A percentile compares a stretch with the other conserved stretches of the same genome.
Evolutionary conservation across 1,140 invertebrate genomes (phyloP).

Genomic region (Cydia fagiglandana): DNA sequence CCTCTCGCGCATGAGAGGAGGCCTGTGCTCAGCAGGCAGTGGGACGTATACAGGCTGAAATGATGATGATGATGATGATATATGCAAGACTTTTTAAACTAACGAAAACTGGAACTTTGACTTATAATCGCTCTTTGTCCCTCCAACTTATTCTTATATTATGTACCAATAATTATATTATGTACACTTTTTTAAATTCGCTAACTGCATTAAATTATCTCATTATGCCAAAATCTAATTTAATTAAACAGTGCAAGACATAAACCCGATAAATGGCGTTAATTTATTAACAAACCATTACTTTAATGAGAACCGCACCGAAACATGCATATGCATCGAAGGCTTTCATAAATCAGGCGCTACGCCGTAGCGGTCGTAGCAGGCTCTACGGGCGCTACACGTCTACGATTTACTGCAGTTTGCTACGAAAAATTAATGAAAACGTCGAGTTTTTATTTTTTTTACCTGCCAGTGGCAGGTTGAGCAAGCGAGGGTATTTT

Average conservation of each 20-base stretch:
- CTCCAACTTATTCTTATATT: too few relatives aligned
- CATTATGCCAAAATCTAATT: neutral
- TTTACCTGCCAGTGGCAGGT: neutral
- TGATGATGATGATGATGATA: too few relatives aligned
- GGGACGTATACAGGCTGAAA: too few relatives aligned
- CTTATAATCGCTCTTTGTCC: too few relatives aligned
- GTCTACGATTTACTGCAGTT: conserved; percentile 12
- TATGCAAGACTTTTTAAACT: too few relatives aligned
- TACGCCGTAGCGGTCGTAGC: conserved; percentile 12
- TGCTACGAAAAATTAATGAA: conserved; percentile 1
- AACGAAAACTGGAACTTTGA: too few relatives aligned
- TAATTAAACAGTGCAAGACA: neutral
- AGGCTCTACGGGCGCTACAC: conserved; percentile 16
- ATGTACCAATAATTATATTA: too few relatives aligned
- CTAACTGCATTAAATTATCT: too few relatives aligned
- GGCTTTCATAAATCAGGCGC: neutral
- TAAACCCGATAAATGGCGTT: neutral
- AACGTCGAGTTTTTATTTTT: neutral
- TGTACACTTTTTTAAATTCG: too few relatives aligned
- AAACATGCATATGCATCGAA: conserved; percentile 1
- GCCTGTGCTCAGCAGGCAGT: too few relatives aligned
- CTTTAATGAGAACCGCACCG: neutral
- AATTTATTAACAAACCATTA: conserved; percentile 6
- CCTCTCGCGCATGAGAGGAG: too few relatives aligned
- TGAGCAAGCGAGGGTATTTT: neutral